Percentiles rank a stretch among this genome's conserved stretches.
Conservation (phyloP, 1,140 invertebrate species). For the Calycopis cecrops region DNA sequence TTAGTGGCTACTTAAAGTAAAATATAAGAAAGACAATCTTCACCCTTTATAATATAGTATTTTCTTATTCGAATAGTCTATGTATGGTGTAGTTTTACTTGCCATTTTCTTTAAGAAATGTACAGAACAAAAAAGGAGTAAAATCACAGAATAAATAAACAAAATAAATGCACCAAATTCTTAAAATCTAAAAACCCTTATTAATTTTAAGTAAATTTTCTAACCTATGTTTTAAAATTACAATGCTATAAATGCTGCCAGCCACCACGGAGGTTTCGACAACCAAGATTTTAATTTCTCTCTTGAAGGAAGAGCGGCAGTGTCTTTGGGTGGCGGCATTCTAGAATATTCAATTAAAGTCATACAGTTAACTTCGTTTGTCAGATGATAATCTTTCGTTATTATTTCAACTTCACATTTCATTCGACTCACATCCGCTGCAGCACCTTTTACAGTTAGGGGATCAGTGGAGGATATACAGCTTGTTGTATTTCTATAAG, state of each 20-base stretch:
- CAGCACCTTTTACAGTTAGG: constrained; percentile 41
- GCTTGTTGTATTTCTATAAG: constrained; percentile 20
- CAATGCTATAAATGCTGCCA: constrained; percentile 54
- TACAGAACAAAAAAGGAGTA: no score
- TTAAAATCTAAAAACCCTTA: neutral
- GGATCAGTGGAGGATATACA: constrained; percentile 38
- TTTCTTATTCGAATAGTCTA: no score
- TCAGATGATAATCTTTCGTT: constrained; percentile 35
- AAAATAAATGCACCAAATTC: neutral
- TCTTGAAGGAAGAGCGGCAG: constrained; percentile 37
- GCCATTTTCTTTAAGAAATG: no score
- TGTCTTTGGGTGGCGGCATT: constrained; percentile 52
- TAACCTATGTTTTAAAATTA: constrained; percentile 15
- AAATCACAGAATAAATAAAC: no score
- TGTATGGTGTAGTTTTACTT: no score
- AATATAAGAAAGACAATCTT: no score
- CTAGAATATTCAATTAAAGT: constrained; percentile 50
- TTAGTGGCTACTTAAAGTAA: no score
- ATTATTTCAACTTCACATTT: constrained; percentile 53
- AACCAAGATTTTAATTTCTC: constrained; percentile 52
- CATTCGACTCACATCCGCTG: constrained; percentile 35
- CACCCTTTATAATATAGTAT: no score
- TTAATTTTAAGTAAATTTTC: neutral
- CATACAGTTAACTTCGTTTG: constrained; percentile 46
- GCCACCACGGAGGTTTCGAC: constrained; percentile 59